Evolutionary conservation across 2,113 vertebrate genomes (phyloP).

Genomic region (Poecilia latipinna): DNA sequence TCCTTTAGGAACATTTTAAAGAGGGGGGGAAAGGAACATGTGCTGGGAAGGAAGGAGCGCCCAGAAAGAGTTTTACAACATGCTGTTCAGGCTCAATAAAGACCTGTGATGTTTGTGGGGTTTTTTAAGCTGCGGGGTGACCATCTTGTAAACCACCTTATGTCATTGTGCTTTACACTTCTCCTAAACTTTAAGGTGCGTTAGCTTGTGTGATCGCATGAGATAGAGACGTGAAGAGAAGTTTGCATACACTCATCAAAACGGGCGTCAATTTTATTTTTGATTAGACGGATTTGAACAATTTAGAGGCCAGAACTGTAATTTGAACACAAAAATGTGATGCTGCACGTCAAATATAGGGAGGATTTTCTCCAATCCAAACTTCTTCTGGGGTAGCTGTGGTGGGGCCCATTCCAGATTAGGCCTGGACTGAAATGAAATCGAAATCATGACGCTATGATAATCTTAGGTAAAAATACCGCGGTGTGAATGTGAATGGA

Average conservation of each 20-base stretch:
- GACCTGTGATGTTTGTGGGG: neutral
- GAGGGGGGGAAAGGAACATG: constrained; percentile 34
- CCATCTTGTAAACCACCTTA: neutral
- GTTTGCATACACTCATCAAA: no score
- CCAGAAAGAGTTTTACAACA: constrained; percentile 55
- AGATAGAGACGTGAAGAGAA: neutral
- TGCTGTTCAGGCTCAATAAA: constrained; percentile 39
- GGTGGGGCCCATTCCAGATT: no score
- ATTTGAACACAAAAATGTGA: neutral
- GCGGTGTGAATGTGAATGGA: no score
- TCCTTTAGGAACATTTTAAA: constrained; percentile 17
- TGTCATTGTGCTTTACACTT: neutral
- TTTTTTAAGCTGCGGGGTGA: neutral
- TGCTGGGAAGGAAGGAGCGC: constrained; percentile 18
- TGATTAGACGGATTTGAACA: no score
- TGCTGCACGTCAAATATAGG: neutral
- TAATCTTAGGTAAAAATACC: no score
- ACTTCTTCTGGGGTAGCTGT: no score
- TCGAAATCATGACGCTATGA: no score
- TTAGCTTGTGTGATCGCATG: no score
- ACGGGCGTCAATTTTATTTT: no score
- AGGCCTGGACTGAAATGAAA: no score
- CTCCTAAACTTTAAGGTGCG: no score
- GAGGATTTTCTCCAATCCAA: neutral
- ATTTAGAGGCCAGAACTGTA: no score